These are phyloP conservation scores for Arge pagana DNA, from an alignment of 2,888 invertebrate species.

Conservation along the genomic window DNA sequence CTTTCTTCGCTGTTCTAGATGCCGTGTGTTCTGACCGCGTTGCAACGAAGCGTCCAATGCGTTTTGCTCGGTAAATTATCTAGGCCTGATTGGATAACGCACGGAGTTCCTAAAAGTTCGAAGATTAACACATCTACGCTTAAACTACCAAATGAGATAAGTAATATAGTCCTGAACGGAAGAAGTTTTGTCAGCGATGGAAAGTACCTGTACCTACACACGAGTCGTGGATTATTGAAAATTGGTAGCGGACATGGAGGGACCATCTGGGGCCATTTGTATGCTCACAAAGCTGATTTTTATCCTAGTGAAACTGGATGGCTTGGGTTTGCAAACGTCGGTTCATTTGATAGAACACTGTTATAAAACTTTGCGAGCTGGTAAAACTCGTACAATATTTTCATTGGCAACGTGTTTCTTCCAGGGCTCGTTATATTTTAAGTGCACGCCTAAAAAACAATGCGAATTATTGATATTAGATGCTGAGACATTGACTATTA, in stretches of 20 bases:
- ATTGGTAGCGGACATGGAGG: slow-evolving; percentile 95
- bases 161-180: slow-evolving; percentile 58
- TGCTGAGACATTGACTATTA: slow-evolving; percentile 60
- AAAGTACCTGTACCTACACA: slow-evolving; percentile 84
- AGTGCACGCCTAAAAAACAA: slow-evolving; percentile 60
- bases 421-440: slow-evolving; percentile 81
- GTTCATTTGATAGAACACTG: slow-evolving; percentile 38
- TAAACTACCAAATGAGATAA: slow-evolving; percentile 60
- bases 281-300: slow-evolving; percentile 83
- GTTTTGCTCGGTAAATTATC: slow-evolving; percentile 82
- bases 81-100: slow-evolving; percentile 86
- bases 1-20: slow-evolving; percentile 62
- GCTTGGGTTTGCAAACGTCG: slow-evolving; percentile 85
- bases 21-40: slow-evolving; percentile 80
- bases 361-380: background rate
- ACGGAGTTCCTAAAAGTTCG: slow-evolving; percentile 82
- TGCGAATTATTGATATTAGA: slow-evolving; percentile 55
- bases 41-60: slow-evolving; percentile 89
- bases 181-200: slow-evolving; percentile 87
- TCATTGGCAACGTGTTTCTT: slow-evolving; percentile 42
- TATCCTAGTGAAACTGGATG: slow-evolving; percentile 80
- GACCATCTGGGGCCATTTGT: slow-evolving; percentile 89
- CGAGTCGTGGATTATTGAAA: slow-evolving; percentile 84
- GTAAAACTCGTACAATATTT: slow-evolving; percentile 4
- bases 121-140: slow-evolving; percentile 72